Evolutionary conservation across 2,888 invertebrate species (phyloP), one percentile per base, ranked within the genome.

Genomic region (Arenicola marina): DNA sequence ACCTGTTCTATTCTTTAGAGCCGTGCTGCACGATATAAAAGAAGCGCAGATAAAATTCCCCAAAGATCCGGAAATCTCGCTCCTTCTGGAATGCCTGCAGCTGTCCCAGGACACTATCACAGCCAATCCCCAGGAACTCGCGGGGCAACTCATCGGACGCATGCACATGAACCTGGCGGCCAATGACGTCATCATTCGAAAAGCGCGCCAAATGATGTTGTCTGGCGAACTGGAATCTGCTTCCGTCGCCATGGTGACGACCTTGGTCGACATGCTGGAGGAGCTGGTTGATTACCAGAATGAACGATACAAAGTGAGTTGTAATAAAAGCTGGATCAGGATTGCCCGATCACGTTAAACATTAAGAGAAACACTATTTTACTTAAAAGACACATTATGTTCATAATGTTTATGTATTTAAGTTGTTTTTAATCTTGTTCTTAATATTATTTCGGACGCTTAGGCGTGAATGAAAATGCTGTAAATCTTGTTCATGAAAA

Each of bases 51-150:
- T 65, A 18, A 61, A 51, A 4, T 71, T 73, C 38, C 67, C 66
- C 7, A 51, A 61, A 21, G 76, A 76, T 59, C 45, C 61, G 45
- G 71, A 69, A n/a, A 51, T 76, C 15, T 59, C 62, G 2, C 7
- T 66, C 15, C 53, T 76, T 11, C 59, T 60, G 7, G 73, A 76
- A 34, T 65, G 71, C 1, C 62, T 78, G 15, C 72, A 73, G 61
- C 63, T 78, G 26, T 75, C 76, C 1, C 72, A 76, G 63, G 67
- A 72, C 62, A 75, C 73, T 4, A 62, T 76, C 26, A 51, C 61
- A 4, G 62, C 66, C 56, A 68, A 75, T 51, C 60, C 66, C 18
- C 21, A 38, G 4, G 59, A 64, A 58, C 34, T 70, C 56, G 66
- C 68, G 4, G 56, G 68, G 15, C 70, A 70, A 55, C 54, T 70